Percentiles rank a stretch among this genome's conserved stretches.
These are phyloP conservation scores for Pteria penguin DNA, from an alignment of 2,888 invertebrate species.

Conservation along the genomic window DNA sequence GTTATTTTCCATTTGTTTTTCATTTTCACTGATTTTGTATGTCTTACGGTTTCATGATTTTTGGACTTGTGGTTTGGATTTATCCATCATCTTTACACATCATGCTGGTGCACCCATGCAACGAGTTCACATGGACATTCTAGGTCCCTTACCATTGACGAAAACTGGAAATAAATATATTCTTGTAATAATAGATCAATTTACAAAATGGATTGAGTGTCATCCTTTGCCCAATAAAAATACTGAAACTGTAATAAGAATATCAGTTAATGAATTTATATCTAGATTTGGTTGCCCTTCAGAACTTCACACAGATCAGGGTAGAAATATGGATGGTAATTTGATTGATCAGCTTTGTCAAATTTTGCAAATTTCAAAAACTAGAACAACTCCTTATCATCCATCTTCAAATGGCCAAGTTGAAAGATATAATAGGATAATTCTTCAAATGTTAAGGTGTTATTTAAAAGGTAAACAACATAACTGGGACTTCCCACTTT, in stretches of 20 bases:
- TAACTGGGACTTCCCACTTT: slow-evolving; percentile 18
- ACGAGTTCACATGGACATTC: slow-evolving; percentile 30
- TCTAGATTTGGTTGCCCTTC: slow-evolving; percentile 29
- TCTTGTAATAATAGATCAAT: slow-evolving; percentile 36
- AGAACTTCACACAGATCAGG: slow-evolving; percentile 33
- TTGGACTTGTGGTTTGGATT: no score
- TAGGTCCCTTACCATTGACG: slow-evolving; percentile 30
- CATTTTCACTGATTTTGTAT: no score
- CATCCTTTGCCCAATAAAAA: slow-evolving; percentile 22
- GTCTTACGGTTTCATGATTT: no score
- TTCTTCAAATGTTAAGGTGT: slow-evolving; percentile 18
- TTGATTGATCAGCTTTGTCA: slow-evolving; percentile 28
- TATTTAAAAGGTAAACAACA: slow-evolving; percentile 13
- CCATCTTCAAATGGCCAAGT: slow-evolving; percentile 35
- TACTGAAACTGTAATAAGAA: slow-evolving; percentile 16
- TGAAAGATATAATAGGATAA: slow-evolving; percentile 27
- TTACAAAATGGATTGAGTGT: slow-evolving; percentile 39
- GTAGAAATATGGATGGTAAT: slow-evolving; percentile 33
- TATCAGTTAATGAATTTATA: slow-evolving; percentile 1
- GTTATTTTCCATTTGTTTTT: no score
- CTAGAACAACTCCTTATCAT: no score
- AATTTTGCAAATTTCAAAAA: no score
- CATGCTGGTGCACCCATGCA: slow-evolving; percentile 31
- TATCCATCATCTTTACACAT: no score
- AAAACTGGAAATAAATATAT: slow-evolving; percentile 32